phyloP scores from a whole-genome alignment of 2,797 vertebrate genomes.

The Antrozous pallidus region DNA sequence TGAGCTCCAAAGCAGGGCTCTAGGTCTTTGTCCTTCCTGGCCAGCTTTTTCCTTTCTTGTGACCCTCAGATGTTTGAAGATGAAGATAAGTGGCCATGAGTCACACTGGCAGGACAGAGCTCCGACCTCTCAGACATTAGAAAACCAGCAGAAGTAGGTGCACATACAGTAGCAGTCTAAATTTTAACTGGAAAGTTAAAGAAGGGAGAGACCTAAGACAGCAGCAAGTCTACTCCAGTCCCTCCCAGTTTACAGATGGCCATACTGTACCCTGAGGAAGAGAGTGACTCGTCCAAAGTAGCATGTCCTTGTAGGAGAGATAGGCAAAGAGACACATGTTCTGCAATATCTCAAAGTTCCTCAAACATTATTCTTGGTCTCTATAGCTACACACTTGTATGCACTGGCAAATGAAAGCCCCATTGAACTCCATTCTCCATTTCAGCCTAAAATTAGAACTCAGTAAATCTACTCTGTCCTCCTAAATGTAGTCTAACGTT shows the following conservation, averaged over 20 bases:
- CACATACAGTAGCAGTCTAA: fast-evolving
- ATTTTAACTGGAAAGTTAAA: neutral
- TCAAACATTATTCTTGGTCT: neutral
- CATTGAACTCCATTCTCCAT: neutral
- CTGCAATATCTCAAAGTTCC: neutral
- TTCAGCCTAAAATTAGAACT: neutral
- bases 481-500: neutral
- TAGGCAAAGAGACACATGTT: neutral
- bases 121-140: neutral
- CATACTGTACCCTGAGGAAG: neutral
- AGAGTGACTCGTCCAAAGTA: neutral
- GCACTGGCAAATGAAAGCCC: neutral
- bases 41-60: neutral
- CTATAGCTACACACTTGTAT: neutral
- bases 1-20: neutral
- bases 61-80: neutral
- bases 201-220: neutral
- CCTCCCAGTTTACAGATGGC: neutral
- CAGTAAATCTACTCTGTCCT: neutral
- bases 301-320: neutral
- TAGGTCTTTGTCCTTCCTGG: neutral
- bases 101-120: neutral
- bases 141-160: neutral
- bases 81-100: neutral
- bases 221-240: neutral